phyloP scores from a whole-genome alignment of 92 coral and sea anemone genomes.

The Phenganax marumi region DNA sequence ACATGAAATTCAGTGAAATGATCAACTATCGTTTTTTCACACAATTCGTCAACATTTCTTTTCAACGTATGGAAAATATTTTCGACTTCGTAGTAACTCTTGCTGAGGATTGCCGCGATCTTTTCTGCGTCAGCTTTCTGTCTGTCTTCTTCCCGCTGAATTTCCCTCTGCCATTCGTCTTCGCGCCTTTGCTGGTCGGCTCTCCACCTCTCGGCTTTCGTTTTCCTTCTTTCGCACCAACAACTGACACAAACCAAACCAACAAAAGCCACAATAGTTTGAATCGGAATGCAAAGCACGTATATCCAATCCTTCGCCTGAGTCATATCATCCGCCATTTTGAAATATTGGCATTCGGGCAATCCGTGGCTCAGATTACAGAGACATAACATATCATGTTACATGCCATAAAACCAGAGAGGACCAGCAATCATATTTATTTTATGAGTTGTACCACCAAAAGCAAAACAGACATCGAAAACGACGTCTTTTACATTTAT shows the following conservation, averaged over 20 bases:
- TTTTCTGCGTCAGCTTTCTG: constrained; percentile 22
- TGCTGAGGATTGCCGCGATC: constrained; percentile 25
- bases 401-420: too few relatives aligned
- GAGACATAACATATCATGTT: too few relatives aligned
- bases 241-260: background rate
- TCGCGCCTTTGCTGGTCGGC: background rate
- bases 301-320: constrained; percentile 12
- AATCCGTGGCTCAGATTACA: too few relatives aligned
- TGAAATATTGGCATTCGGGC: background rate
- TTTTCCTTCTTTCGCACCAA: background rate
- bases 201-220: background rate
- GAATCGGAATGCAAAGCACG: constrained; percentile 11
- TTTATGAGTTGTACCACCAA: too few relatives aligned
- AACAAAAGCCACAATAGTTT: background rate
- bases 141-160: background rate
- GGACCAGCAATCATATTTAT: too few relatives aligned
- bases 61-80: background rate
- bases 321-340: background rate
- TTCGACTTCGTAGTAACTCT: constrained; percentile 18
- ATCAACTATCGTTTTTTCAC: background rate
- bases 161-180: background rate
- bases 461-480: too few relatives aligned
- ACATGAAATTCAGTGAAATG: constrained; percentile 43
- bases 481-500: too few relatives aligned
- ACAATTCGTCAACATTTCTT: background rate